Evolutionary conservation across 2,888 invertebrate species (phyloP).

Genomic region (Galerucella calmariensis): DNA sequence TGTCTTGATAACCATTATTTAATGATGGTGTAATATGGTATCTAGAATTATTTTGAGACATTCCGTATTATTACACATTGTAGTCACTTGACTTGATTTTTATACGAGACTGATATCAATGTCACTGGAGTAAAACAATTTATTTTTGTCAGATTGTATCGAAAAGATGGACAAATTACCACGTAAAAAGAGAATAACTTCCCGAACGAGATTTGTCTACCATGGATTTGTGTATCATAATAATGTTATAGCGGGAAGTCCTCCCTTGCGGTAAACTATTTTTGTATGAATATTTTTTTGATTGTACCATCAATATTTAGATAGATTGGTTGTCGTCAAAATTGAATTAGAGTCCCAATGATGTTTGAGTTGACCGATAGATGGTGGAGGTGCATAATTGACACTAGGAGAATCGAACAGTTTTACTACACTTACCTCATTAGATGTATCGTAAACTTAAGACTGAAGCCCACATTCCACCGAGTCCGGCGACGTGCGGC

Average conservation of each 20-base stretch:
- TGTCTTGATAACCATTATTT: background rate
- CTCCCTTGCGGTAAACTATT: conserved; percentile 57
- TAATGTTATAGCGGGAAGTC: conserved; percentile 56
- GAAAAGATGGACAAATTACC: conserved; percentile 41
- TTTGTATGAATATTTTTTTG: background rate
- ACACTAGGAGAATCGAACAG: too few relatives aligned
- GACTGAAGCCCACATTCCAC: too few relatives aligned
- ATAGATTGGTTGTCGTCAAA: background rate
- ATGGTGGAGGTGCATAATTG: too few relatives aligned
- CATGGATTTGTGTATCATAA: conserved; percentile 60
- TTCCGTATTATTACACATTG: background rate
- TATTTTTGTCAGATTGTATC: conserved; percentile 47
- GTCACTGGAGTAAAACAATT: conserved; percentile 30
- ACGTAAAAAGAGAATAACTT: conserved; percentile 49
- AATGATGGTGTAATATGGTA: too few relatives aligned
- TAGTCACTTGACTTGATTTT: background rate
- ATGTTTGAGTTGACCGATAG: too few relatives aligned
- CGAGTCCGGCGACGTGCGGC: too few relatives aligned
- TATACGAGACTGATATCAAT: conserved; percentile 1
- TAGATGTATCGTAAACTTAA: too few relatives aligned
- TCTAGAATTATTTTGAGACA: background rate
- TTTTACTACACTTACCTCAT: too few relatives aligned
- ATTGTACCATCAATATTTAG: conserved; percentile 1
- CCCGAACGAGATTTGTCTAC: conserved; percentile 55
- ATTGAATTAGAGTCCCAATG: too few relatives aligned